A percentile compares a stretch with the other conserved stretches of the same genome.
phyloP scores from a whole-genome alignment of 2,888 invertebrate species.

The Diaperis boleti region DNA sequence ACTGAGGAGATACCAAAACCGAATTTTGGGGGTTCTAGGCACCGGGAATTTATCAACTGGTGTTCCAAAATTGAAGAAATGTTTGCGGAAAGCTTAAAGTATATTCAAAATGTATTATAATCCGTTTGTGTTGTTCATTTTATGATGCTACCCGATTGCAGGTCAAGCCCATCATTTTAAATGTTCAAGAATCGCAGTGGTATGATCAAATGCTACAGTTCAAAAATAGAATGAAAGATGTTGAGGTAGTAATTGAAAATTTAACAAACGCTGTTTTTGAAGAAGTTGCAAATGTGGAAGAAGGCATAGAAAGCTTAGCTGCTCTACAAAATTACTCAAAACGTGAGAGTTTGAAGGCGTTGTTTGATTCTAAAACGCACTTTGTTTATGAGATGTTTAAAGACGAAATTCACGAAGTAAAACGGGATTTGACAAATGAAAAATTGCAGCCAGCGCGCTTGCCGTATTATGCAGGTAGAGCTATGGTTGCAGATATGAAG shows the following conservation, averaged over 20 bases:
- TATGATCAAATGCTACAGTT: conserved; percentile 79
- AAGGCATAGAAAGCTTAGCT: conserved; percentile 82
- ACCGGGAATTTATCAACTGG: conserved; percentile 75
- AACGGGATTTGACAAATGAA: conserved; percentile 74
- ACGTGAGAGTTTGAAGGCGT: conserved; percentile 76
- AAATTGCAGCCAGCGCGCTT: conserved; percentile 75
- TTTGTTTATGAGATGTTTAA: conserved; percentile 82
- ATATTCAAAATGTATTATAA: conserved; percentile 67
- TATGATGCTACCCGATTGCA: conserved; percentile 42
- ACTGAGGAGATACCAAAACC: conserved; percentile 77
- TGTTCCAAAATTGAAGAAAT: conserved; percentile 80
- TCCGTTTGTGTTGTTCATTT: background rate
- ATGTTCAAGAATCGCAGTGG: conserved; percentile 87
- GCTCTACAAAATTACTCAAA: conserved; percentile 83
- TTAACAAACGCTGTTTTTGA: conserved; percentile 83
- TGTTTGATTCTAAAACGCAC: conserved; percentile 76
- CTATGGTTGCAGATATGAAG: conserved; percentile 76
- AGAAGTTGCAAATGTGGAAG: conserved; percentile 82
- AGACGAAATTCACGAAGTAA: conserved; percentile 79
- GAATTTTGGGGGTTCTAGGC: conserved; percentile 81
- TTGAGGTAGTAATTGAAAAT: conserved; percentile 85
- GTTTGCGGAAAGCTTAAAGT: conserved; percentile 75
- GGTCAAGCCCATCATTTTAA: conserved; percentile 77
- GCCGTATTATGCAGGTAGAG: conserved; percentile 80
- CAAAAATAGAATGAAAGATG: conserved; percentile 72